Base-by-base conservation (phyloP, 1,140 invertebrate genomes). In the Drosophila nigromelanica region DNA sequence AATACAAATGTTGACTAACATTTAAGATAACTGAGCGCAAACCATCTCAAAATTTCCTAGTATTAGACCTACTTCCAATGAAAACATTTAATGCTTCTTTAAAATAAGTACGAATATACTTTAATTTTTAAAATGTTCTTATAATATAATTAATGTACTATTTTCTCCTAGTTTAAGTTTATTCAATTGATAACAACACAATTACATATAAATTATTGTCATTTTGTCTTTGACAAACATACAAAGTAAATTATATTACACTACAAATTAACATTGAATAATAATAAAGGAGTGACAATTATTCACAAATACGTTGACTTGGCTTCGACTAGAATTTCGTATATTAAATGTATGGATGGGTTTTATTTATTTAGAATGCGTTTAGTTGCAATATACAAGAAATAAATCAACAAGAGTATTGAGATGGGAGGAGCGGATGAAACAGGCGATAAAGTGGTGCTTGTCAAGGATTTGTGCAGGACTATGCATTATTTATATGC, bases 401-500 rank as follows among this genome's bases (percentile, higher is more conserved):
- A 40, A 51, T 73, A 73, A 73, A 73, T 73, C 64, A 52, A 15
- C 30, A 39, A 24, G 43, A 37, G 24, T 50, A 30, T 58, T 5
- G 18, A 5, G 11, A 10, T 6, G 3, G 42, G 5, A 24, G 42
- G 10, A 18, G 8, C 10, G 47, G 4, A 33, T 10, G 11, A 2
- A 40, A 12, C n/a, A n/a, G 15, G 18, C 3, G 10, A 30, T n/a
- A 24, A 59, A 58, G 10, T 40, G 51, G 12, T 35, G 5, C 43
- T 59, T 21, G 52, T 24, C 35, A 58, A 48, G 64, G 54, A 43
- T 69, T 43, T 51, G 27, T 21, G 45, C 42, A 40, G 27, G 35
- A 51, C 37, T 68, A 59, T 75, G 59, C 59, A 74, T 80, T 80
- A 85, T 85, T 85, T 85, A 77, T 85, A 61, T 55, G 39, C 12